phyloP scores from a whole-genome alignment of 2,888 invertebrate species.

The Arge pagana region DNA sequence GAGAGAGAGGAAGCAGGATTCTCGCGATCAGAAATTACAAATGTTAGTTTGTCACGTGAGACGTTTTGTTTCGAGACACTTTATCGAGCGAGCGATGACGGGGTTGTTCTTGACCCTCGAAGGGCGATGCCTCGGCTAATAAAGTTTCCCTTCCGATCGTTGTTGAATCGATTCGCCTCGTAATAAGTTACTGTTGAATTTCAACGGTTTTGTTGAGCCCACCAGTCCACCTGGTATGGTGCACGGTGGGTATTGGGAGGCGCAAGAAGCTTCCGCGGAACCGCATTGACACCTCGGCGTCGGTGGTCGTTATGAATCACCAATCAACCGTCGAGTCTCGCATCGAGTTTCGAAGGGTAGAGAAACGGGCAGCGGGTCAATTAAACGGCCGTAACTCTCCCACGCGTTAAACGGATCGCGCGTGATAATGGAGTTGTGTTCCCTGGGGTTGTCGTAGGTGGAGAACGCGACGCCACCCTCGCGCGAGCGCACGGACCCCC shows the following conservation, averaged over 20 bases:
- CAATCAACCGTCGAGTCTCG: slow-evolving; percentile 43
- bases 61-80: too few relatives aligned
- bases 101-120: too few relatives aligned
- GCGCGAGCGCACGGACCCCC: slow-evolving; percentile 25
- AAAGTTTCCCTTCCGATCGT: too few relatives aligned
- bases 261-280: not conserved
- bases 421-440: slow-evolving; percentile 33
- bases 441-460: not conserved
- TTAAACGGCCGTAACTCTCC: slow-evolving; percentile 43
- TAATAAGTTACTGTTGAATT: slow-evolving; percentile 12
- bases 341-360: slow-evolving; percentile 32
- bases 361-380: slow-evolving; percentile 26
- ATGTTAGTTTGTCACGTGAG: too few relatives aligned
- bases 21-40: too few relatives aligned
- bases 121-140: too few relatives aligned
- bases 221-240: too few relatives aligned
- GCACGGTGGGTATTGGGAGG: too few relatives aligned
- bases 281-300: not conserved
- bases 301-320: slow-evolving; percentile 43
- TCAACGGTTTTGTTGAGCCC: slow-evolving; percentile 17
- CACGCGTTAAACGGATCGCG: slow-evolving; percentile 39
- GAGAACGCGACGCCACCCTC: slow-evolving; percentile 9
- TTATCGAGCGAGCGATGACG: too few relatives aligned
- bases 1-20: too few relatives aligned
- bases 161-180: slow-evolving; percentile 16